phyloP scores from a whole-genome alignment of 2,888 invertebrate species.

The Scotopteryx bipunctaria region DNA sequence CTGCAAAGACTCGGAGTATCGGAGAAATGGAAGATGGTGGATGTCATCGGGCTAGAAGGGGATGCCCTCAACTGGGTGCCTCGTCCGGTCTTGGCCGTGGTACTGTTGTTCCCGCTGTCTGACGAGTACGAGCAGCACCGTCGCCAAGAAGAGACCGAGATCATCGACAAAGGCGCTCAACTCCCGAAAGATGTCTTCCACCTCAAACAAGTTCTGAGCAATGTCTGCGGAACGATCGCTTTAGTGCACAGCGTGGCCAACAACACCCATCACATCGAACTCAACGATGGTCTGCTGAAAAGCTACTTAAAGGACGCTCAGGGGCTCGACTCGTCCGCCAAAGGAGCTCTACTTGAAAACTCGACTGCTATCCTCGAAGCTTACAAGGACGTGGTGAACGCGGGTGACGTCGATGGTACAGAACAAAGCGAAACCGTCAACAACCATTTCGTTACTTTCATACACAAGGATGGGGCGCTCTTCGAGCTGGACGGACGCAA shows the following conservation, averaged over 20 bases:
- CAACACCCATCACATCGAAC: slow-evolving; percentile 88
- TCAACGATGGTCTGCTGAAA: slow-evolving; percentile 87
- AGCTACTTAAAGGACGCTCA: slow-evolving; percentile 88
- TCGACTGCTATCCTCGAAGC: slow-evolving; percentile 88
- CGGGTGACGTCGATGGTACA: slow-evolving; percentile 90
- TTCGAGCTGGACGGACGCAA: slow-evolving; percentile 90
- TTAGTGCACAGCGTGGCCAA: slow-evolving; percentile 97
- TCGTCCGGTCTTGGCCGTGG: slow-evolving; percentile 91
- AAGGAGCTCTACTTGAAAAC: slow-evolving; percentile 89
- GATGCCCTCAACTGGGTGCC: slow-evolving; percentile 93
- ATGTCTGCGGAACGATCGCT: slow-evolving; percentile 98
- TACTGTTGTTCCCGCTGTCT: slow-evolving; percentile 93
- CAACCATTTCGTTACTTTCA: slow-evolving; percentile 95
- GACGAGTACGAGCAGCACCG: slow-evolving; percentile 89
- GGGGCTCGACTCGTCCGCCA: slow-evolving; percentile 86
- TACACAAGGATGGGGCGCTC: slow-evolving; percentile 89
- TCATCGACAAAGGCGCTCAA: slow-evolving; percentile 80
- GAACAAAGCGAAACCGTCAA: slow-evolving; percentile 86
- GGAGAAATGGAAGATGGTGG: slow-evolving; percentile 91
- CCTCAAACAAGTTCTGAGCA: slow-evolving; percentile 93
- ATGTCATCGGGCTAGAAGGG: slow-evolving; percentile 95
- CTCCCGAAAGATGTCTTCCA: slow-evolving; percentile 89
- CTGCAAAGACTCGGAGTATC: slow-evolving; percentile 91
- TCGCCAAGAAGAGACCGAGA: slow-evolving; percentile 84
- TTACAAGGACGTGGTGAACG: slow-evolving; percentile 91